A percentile compares a stretch with the other conserved stretches of the same genome.
These are phyloP conservation scores for Drosophila pseudotakahashii DNA, from an alignment of 2,888 invertebrate species.

Conservation along the genomic window DNA sequence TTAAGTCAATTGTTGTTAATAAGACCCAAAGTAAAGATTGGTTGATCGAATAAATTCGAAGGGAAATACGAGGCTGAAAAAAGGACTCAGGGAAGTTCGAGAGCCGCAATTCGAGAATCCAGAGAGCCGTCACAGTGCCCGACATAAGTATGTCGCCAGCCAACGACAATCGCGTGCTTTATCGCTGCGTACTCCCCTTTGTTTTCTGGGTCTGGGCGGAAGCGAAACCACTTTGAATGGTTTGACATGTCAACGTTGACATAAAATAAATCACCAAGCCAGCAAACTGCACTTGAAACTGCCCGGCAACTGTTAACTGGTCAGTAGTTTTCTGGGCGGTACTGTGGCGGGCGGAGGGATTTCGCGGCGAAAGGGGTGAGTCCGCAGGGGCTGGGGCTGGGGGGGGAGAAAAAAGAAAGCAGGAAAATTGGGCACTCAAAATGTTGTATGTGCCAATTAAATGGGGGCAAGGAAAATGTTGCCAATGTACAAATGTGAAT, in stretches of 20 bases:
- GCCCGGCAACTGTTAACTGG: constrained; percentile 52
- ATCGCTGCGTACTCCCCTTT: constrained; percentile 62
- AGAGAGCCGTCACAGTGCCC: constrained; percentile 55
- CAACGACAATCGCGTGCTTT: constrained; percentile 71
- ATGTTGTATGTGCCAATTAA: constrained; percentile 70
- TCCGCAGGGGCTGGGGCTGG: not conserved
- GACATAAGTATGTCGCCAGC: constrained; percentile 44
- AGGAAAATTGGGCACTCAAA: constrained; percentile 52
- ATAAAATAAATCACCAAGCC: constrained; percentile 78
- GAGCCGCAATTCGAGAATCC: not conserved
- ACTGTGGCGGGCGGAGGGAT: not conserved
- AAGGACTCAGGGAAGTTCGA: not conserved
- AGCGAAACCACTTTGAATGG: constrained; percentile 80
- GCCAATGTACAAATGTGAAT: constrained; percentile 59
- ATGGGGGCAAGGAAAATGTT: constrained; percentile 64
- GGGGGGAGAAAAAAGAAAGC: constrained; percentile 8
- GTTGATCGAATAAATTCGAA: constrained; percentile 9
- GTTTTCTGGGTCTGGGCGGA: constrained; percentile 60
- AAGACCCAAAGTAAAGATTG: constrained; percentile 46
- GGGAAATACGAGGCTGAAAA: constrained; percentile 17
- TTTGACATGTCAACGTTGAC: constrained; percentile 81
- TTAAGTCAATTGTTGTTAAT: constrained; percentile 71
- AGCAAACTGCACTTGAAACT: constrained; percentile 63
- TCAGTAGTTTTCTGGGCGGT: constrained; percentile 36
- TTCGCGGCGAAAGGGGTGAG: constrained; percentile 19